phyloP scores from a whole-genome alignment of 2,113 vertebrate species.

The Platichthys flesus region DNA sequence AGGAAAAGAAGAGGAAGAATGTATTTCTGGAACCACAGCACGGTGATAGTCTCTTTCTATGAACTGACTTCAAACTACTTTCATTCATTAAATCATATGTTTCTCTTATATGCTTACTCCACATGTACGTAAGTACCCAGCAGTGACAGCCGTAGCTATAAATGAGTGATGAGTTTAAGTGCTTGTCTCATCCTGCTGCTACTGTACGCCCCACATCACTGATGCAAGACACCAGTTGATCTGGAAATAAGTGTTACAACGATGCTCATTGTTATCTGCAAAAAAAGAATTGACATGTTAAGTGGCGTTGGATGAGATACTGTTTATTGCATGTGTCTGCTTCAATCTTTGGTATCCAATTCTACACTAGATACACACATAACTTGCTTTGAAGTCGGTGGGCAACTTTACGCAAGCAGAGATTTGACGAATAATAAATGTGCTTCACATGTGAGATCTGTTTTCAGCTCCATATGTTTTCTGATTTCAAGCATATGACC shows the following conservation, averaged over 20 bases:
- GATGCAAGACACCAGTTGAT: not conserved
- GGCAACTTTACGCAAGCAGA: not conserved
- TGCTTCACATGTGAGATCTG: not conserved
- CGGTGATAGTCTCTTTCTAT: conserved; percentile 28
- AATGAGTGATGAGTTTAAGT: conserved; percentile 13
- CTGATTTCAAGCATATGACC: conserved; percentile 2
- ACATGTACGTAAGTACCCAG: conserved; percentile 3
- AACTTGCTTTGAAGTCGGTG: not conserved
- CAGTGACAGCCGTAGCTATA: conserved; percentile 31
- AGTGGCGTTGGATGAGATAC: not conserved
- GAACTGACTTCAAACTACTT: conserved; percentile 1
- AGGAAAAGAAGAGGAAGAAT: no score
- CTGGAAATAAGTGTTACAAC: not conserved
- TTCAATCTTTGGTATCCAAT: not conserved
- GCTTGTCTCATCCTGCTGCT: not conserved
- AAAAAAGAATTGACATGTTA: not conserved
- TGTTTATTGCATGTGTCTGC: not conserved
- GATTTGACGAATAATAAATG: not conserved
- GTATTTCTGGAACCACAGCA: conserved; percentile 30
- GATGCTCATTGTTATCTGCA: not conserved
- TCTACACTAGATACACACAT: not conserved
- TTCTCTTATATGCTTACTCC: conserved; percentile 2
- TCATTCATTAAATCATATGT: conserved; percentile 17
- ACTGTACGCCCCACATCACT: not conserved
- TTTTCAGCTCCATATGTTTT: conserved; percentile 12